Evolutionary conservation across 1,140 invertebrate species (phyloP).

Genomic region (Chironomus tepperi): DNA sequence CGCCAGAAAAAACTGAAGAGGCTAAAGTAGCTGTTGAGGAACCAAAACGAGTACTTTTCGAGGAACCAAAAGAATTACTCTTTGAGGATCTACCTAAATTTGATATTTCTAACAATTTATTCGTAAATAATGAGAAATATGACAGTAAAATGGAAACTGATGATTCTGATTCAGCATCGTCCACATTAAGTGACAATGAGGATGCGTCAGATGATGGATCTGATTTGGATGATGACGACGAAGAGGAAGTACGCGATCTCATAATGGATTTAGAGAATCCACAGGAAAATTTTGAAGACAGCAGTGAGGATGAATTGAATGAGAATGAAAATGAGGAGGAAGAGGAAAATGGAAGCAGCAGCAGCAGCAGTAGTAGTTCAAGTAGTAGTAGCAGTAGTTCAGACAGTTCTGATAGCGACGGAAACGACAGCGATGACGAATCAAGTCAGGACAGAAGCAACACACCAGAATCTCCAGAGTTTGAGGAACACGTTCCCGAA

Average conservation of each 20-base stretch:
- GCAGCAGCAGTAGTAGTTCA: neutral
- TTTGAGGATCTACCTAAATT: too few species aligned
- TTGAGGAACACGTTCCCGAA: constrained; percentile 9
- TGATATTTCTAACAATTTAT: too few species aligned
- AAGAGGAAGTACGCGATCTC: neutral
- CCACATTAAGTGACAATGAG: neutral
- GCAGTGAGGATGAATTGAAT: too few species aligned
- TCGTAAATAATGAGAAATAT: too few species aligned
- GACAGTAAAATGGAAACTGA: neutral
- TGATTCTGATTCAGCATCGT: neutral
- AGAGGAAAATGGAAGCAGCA: neutral
- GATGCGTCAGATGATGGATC: neutral
- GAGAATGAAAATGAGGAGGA: constrained; percentile 25
- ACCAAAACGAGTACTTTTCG: neutral
- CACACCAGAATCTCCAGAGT: constrained; percentile 16
- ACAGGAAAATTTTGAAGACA: neutral
- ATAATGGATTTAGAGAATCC: constrained; percentile 6
- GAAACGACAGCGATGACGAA: neutral
- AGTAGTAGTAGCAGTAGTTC: neutral
- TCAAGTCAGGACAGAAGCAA: neutral
- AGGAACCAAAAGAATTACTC: too few species aligned
- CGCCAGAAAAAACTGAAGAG: neutral
- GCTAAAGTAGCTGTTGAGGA: neutral
- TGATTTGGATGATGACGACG: constrained; percentile 1
- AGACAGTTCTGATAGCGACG: neutral